Conservation (phyloP, 2,888 invertebrate species). For the Amphimallon solstitiale region DNA sequence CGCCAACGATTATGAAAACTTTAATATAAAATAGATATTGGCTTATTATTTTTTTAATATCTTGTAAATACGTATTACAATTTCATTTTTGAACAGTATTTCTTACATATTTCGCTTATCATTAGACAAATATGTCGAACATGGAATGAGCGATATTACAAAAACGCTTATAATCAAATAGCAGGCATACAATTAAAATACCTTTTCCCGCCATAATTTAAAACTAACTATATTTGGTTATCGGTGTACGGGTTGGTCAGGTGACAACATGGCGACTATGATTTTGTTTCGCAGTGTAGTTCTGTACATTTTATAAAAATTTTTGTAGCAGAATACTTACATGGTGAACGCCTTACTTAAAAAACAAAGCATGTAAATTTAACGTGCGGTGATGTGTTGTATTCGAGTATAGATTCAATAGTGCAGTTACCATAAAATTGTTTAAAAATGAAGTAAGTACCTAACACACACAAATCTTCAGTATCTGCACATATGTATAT, state of each 20-base stretch:
- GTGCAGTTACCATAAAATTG: constrained; percentile 52
- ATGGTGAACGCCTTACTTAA: neutral
- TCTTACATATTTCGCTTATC: no score
- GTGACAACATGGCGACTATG: constrained; percentile 52
- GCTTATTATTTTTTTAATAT: no score
- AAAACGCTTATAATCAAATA: neutral
- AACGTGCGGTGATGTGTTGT: constrained; percentile 48
- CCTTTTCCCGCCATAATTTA: constrained; percentile 16
- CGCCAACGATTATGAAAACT: no score
- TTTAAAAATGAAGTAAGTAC: constrained; percentile 54
- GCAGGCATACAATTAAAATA: neutral
- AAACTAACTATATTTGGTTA: neutral
- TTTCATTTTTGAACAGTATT: no score
- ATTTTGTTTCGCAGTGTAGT: constrained; percentile 41
- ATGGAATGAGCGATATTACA: no score
- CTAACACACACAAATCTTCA: no score
- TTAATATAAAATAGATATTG: no score
- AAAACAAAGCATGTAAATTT: constrained; percentile 27
- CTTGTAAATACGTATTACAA: no score
- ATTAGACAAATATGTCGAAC: no score
- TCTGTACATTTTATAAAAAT: constrained; percentile 38
- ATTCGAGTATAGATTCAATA: constrained; percentile 49
- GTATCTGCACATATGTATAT: no score
- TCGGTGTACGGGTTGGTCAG: constrained; percentile 54
- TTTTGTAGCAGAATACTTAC: constrained; percentile 19